Conservation (phyloP, 2,113 vertebrate genomes). For the Synodontis membranacea region DNA sequence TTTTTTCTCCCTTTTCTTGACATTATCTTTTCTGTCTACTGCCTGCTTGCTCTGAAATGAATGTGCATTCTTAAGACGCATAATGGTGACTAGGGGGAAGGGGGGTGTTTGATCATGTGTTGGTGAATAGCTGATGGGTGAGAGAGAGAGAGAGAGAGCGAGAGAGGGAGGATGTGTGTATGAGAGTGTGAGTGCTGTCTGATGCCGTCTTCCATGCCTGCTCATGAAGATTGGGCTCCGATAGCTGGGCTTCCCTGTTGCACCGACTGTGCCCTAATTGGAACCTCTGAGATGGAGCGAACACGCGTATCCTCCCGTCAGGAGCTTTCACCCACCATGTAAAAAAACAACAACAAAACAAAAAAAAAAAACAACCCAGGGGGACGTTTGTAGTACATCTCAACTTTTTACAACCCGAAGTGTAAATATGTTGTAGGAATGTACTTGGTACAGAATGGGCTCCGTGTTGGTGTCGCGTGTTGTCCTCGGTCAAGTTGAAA, state of each 20-base stretch:
- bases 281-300: conserved; percentile 51
- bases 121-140: conserved; percentile 68
- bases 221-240: conserved; percentile 65
- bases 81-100: conserved; percentile 56
- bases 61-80: conserved; percentile 73
- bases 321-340: conserved; percentile 49
- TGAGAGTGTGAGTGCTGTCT: conserved; percentile 66
- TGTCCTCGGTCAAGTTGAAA: conserved; percentile 12
- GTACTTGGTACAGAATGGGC: neutral
- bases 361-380: too few relatives aligned
- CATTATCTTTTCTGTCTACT: conserved; percentile 59
- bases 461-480: neutral
- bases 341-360: too few relatives aligned
- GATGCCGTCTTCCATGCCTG: conserved; percentile 65
- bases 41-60: conserved; percentile 58
- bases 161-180: neutral
- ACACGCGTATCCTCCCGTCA: conserved; percentile 40
- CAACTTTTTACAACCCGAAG: neutral
- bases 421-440: conserved; percentile 3
- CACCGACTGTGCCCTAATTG: conserved; percentile 47
- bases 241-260: conserved; percentile 58
- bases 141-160: neutral
- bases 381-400: conserved; percentile 19
- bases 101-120: conserved; percentile 71
- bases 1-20: conserved; percentile 41